A percentile compares a stretch with the other conserved stretches of the same genome.
Evolutionary conservation across 2,797 vertebrate genomes (phyloP).

Genomic region (Phoxinus dragarum): DNA sequence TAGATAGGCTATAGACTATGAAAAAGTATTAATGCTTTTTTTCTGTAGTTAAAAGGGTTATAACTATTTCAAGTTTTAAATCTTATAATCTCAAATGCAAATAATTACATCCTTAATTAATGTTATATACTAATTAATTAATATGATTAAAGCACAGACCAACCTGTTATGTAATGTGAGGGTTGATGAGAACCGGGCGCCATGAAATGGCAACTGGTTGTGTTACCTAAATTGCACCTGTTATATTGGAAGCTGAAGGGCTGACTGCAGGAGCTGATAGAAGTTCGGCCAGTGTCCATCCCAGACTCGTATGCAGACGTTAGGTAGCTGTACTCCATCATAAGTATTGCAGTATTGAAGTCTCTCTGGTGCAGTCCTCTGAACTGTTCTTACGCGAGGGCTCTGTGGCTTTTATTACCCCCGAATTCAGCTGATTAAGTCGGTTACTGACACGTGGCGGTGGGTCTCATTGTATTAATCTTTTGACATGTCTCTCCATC

Average conservation of each 20-base stretch:
- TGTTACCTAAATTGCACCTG: conserved; percentile 96
- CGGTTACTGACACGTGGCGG: conserved; percentile 35
- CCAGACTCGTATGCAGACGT: conserved; percentile 99
- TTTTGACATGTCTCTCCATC: conserved; percentile 44
- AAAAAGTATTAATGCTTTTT: not conserved
- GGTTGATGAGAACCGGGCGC: conserved; percentile 89
- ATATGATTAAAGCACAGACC: conserved; percentile 35
- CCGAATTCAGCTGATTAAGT: conserved; percentile 30
- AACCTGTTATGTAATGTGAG: conserved; percentile 68
- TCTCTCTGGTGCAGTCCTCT: not conserved
- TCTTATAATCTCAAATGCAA: not conserved
- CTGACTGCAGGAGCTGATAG: conserved; percentile 99
- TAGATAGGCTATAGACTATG: not conserved
- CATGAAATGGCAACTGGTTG: conserved; percentile 94
- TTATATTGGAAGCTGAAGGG: conserved; percentile 98
- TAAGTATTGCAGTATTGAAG: conserved; percentile 66
- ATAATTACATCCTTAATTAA: not conserved
- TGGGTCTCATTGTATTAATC: conserved; percentile 33
- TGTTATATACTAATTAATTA: not conserved
- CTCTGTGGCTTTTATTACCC: conserved; percentile 85
- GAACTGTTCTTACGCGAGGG: conserved; percentile 65
- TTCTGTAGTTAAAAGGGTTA: not conserved
- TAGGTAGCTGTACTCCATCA: conserved; percentile 99
- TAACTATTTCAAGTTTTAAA: not conserved
- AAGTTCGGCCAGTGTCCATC: conserved; percentile 94